Percentiles rank a stretch among this genome's conserved stretches.
Conservation (phyloP, 30 jellyfish, hydroid and myxozoan species). For the Clytia hemisphaerica region DNA sequence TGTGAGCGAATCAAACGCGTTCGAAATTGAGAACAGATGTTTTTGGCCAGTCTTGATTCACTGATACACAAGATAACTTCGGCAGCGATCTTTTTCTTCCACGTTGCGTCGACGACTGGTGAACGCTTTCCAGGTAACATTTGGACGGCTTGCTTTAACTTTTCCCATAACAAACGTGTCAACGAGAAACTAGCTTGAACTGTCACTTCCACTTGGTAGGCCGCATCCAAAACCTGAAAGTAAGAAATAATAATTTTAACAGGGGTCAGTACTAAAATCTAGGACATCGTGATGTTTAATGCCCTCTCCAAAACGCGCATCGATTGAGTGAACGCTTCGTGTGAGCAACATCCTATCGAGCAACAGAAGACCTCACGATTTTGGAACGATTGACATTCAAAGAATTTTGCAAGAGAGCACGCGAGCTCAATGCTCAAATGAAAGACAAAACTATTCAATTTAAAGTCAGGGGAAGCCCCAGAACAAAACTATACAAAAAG, state of each 20-base stretch:
- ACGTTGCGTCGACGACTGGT: constrained; percentile 80
- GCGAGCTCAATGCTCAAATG: too few species aligned
- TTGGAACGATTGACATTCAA: too few species aligned
- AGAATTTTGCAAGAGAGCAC: too few species aligned
- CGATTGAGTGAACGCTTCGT: constrained; percentile 82
- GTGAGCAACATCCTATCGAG: too few species aligned
- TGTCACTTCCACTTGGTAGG: constrained; percentile 97
- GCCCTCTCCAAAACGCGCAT: constrained; percentile 71
- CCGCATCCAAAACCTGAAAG: constrained; percentile 91
- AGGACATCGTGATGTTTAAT: too few species aligned
- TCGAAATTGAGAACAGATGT: constrained; percentile 90
- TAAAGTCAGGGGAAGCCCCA: too few species aligned
- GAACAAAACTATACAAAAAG: too few species aligned
- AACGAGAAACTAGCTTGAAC: constrained; percentile 97
- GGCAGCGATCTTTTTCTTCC: constrained; percentile 92
- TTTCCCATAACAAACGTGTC: constrained; percentile 94
- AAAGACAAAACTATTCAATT: too few species aligned
- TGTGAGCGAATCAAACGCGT: constrained; percentile 88
- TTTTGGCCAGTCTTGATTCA: constrained; percentile 91
- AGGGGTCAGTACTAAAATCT: not conserved
- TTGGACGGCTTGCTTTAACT: constrained; percentile 91
- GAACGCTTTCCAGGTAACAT: constrained; percentile 93
- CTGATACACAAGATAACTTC: constrained; percentile 86
- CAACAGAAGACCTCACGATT: too few species aligned
- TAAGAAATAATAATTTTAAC: not conserved